A percentile compares a stretch with the other conserved stretches of the same genome.
Evolutionary conservation across 1,140 invertebrate species (phyloP).

Genomic region (Drosophila carrolli): DNA sequence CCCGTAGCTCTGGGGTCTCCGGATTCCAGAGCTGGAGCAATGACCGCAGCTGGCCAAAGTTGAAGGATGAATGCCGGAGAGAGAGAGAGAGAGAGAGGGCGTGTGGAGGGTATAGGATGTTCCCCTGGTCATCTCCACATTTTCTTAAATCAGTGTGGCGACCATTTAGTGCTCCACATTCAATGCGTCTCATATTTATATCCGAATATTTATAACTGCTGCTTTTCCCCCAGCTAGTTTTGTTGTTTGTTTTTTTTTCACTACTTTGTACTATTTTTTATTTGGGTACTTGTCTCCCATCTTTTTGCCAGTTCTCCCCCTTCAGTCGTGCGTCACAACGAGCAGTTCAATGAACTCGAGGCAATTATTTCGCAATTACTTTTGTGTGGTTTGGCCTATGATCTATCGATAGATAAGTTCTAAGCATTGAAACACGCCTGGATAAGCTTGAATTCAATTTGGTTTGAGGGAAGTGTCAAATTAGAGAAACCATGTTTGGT

Average conservation of each 20-base stretch:
- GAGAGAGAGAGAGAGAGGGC: not conserved
- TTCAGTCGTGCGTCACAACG: constrained; percentile 22
- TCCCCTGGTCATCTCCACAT: not conserved
- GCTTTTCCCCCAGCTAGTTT: constrained; percentile 17
- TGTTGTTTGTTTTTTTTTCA: constrained; percentile 3
- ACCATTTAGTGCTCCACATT: constrained; percentile 19
- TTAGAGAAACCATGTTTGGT: not conserved
- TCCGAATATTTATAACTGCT: constrained; percentile 58
- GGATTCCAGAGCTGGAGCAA: constrained; percentile 65
- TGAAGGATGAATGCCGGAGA: constrained; percentile 65
- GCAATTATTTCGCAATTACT: constrained; percentile 76
- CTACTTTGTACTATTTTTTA: constrained; percentile 8
- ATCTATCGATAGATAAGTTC: constrained; percentile 40
- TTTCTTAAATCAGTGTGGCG: constrained; percentile 36
- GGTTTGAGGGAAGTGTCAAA: not conserved
- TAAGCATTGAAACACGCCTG: constrained; percentile 7
- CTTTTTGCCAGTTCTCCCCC: constrained; percentile 26
- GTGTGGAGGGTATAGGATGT: constrained; percentile 7
- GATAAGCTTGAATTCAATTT: not conserved
- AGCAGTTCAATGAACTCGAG: constrained; percentile 57
- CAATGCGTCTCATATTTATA: constrained; percentile 45
- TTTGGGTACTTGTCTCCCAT: constrained; percentile 32
- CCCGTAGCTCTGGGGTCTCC: constrained; percentile 11
- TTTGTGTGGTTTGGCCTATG: constrained; percentile 47
- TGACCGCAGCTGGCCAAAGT: constrained; percentile 76